phyloP scores from a whole-genome alignment of 2,888 invertebrate species.

The Drosophila rubida region DNA sequence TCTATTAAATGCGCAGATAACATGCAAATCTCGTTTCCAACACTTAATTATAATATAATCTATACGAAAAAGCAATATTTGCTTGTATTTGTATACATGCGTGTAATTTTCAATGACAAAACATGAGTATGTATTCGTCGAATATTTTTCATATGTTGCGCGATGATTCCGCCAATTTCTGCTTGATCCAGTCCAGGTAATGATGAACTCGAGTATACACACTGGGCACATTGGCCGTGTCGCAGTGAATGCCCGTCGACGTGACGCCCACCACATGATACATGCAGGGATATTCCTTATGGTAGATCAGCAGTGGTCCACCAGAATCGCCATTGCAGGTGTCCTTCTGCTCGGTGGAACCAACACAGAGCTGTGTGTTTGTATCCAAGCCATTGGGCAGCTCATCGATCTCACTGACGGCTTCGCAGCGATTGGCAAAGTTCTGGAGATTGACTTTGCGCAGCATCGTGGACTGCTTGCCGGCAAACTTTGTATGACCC shows the following conservation, averaged over 20 bases:
- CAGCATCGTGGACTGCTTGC: constrained; percentile 82
- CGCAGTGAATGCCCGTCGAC: constrained; percentile 69
- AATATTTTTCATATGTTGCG: not conserved
- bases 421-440: constrained; percentile 70
- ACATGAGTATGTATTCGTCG: not conserved
- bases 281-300: constrained; percentile 71
- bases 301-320: constrained; percentile 73
- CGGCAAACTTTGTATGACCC: constrained; percentile 84
- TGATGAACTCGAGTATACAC: constrained; percentile 72
- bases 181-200: constrained; percentile 73
- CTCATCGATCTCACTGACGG: constrained; percentile 40
- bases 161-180: constrained; percentile 34
- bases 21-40: constrained; percentile 42
- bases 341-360: constrained; percentile 68
- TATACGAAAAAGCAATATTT: not conserved
- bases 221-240: constrained; percentile 64
- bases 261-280: constrained; percentile 76
- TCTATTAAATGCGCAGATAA: constrained; percentile 27
- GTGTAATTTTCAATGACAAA: constrained; percentile 6
- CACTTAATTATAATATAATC: constrained; percentile 14
- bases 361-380: constrained; percentile 71
- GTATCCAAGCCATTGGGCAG: constrained; percentile 63
- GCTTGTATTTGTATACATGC: constrained; percentile 1
- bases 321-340: constrained; percentile 82
- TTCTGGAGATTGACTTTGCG: constrained; percentile 86